These are phyloP conservation scores for Tribolium madens DNA, from an alignment of 1,140 invertebrate genomes.

Conservation along the genomic window DNA sequence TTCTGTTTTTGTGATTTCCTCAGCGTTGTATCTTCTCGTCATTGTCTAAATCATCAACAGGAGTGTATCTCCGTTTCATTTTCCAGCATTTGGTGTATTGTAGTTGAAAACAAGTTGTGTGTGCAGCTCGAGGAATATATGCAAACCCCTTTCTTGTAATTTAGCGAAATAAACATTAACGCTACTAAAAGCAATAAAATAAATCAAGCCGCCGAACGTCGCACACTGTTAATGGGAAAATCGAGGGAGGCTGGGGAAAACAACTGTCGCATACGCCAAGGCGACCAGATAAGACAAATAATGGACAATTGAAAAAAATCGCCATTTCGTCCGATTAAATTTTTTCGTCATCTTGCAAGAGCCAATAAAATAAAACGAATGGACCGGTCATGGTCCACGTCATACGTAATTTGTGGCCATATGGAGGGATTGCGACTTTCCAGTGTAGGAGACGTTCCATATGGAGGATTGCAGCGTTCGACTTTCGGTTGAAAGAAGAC, in stretches of 20 bases:
- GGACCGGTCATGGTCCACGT: neutral
- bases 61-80: neutral
- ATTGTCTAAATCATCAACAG: neutral
- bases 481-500: constrained; percentile 2
- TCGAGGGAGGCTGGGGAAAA: constrained; percentile 55
- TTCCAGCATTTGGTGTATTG: neutral
- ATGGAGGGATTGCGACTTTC: neutral
- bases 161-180: constrained; percentile 66
- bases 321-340: constrained; percentile 16
- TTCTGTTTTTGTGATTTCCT: neutral
- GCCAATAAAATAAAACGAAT: neutral
- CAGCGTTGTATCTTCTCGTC: neutral
- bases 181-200: constrained; percentile 66
- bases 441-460: constrained; percentile 15
- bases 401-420: neutral
- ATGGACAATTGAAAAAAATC: constrained; percentile 5
- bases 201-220: constrained; percentile 63
- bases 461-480: constrained; percentile 19
- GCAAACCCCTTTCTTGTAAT: constrained; percentile 66
- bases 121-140: constrained; percentile 54
- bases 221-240: constrained; percentile 62
- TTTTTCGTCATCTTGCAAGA: neutral
- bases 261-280: constrained; percentile 49
- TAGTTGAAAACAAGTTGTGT: constrained; percentile 29
- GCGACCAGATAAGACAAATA: constrained; percentile 28